Base-by-base conservation (phyloP, 2,113 vertebrate genomes). In the Tichodroma muraria region DNA sequence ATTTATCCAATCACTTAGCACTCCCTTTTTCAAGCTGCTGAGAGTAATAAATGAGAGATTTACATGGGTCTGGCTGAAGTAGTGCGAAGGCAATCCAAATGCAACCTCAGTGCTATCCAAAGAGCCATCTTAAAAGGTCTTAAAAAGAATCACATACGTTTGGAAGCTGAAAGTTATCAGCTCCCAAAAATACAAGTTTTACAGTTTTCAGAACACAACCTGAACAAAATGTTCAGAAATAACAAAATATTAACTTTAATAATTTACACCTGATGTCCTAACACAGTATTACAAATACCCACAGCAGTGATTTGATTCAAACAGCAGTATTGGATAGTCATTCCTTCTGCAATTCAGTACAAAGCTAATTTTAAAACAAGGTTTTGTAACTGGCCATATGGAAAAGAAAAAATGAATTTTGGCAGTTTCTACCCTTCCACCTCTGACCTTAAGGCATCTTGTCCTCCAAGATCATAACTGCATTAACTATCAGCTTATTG, bases 21-120 rank as follows among this genome's bases (percentile, higher is more conserved):
- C 73, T 94, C 90, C 69, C 49, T 79, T 89, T 79, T 68, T 78
- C 80, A 95, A 94, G 73, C 68, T 93, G 86, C 80, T 4, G 10
- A 87, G 61, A 86, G 44, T 88, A 95, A 90, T 84, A 93, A 95
- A 88, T 72, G 90, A 88, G 86, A 92, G 40, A 86, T 95, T 84
- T 94, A 93, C 80, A 79, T 49, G 23, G 47, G 35, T 81, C 65
- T 97, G 80, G 88, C 84, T 94, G 22, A 88, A 83, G 69, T 13
- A 89, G 15, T 14, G 13, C 50, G 80, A 94, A 84, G 70, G 20
- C 45, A 72, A 81, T 81, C 80, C 89, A 96, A 92, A 75, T 25
- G 64, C 54, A 93, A 90, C 22, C 23, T 76, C 56, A 64, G 17
- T 37, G 60, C 64, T 90, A 92, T 76, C 49, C 83, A 92, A 90